A percentile compares a stretch with the other conserved stretches of the same genome.
Conservation (phyloP, 2,888 invertebrate genomes). For the Cantharis rustica region DNA sequence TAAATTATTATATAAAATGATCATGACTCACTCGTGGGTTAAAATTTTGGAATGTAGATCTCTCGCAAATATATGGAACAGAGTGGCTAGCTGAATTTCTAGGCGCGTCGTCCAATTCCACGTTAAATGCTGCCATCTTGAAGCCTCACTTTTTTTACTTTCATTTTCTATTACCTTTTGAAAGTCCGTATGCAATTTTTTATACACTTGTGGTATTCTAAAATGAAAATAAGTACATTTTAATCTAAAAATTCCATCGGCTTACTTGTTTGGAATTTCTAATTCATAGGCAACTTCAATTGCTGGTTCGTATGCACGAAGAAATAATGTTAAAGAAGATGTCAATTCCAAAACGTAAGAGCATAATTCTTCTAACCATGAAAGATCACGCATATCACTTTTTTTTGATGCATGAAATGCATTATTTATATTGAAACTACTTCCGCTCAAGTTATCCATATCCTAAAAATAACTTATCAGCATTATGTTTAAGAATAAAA, state of each 20-base stretch:
- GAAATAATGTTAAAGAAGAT: slow-evolving; percentile 42
- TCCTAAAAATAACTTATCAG: slow-evolving; percentile 20
- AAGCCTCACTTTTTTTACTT: slow-evolving; percentile 35
- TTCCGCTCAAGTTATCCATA: slow-evolving; percentile 8
- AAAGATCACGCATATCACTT: slow-evolving; percentile 45
- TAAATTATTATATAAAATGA: not conserved
- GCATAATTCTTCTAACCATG: slow-evolving; percentile 50
- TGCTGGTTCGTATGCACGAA: slow-evolving; percentile 44
- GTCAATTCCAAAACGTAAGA: slow-evolving; percentile 47
- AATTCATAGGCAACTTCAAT: slow-evolving; percentile 42
- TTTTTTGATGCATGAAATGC: slow-evolving; percentile 44
- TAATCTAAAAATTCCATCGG: not conserved
- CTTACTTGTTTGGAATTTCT: slow-evolving; percentile 52
- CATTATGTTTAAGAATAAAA: not conserved
- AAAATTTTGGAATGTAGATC: slow-evolving; percentile 7
- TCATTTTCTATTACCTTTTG: slow-evolving; percentile 59
- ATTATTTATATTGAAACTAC: slow-evolving; percentile 40
- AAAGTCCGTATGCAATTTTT: slow-evolving; percentile 71
- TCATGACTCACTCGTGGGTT: not conserved
- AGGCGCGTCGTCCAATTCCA: slow-evolving; percentile 46
- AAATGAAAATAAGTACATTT: slow-evolving; percentile 37
- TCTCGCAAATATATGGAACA: slow-evolving; percentile 40
- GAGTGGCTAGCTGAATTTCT: slow-evolving; percentile 48
- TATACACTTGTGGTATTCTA: slow-evolving; percentile 79
- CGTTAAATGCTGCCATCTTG: slow-evolving; percentile 40